These are phyloP conservation scores for Octomys mimax DNA, from an alignment of 2,797 vertebrate species.

Conservation along the genomic window DNA sequence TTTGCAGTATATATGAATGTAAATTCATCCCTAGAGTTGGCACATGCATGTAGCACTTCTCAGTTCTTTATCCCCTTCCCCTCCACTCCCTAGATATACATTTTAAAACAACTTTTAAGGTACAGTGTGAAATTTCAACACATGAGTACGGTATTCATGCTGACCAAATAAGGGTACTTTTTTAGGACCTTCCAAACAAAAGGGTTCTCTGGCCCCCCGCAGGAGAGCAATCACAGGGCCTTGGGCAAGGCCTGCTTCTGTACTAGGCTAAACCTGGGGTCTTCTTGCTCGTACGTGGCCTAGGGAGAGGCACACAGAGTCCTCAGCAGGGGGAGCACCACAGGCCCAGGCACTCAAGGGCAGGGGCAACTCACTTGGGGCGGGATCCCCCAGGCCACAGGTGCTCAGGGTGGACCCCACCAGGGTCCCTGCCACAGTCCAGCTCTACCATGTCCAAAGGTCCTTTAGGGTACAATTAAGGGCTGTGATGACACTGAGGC, in stretches of 20 bases:
- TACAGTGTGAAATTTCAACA: background rate
- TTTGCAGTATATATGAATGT: background rate
- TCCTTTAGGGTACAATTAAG: background rate
- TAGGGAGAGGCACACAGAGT: background rate
- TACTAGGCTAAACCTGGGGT: background rate
- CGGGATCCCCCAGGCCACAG: fast-evolving
- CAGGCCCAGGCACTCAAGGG: background rate
- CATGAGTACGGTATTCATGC: no score
- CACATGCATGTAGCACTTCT: background rate
- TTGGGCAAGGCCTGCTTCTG: background rate
- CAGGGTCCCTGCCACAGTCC: no score
- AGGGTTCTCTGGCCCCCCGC: background rate
- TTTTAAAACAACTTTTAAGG: background rate
- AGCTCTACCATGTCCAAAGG: background rate
- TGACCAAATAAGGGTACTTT: background rate
- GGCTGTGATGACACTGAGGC: background rate
- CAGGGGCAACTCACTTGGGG: background rate
- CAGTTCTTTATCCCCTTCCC: background rate
- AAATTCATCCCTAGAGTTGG: background rate
- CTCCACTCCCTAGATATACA: background rate
- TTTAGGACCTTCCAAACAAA: background rate
- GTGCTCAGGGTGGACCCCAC: background rate
- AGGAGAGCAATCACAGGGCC: no score
- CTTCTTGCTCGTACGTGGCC: fast-evolving
- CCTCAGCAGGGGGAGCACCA: background rate